phyloP scores from a whole-genome alignment of 1,140 invertebrate genomes.

The Calliopsis andreniformis region DNA sequence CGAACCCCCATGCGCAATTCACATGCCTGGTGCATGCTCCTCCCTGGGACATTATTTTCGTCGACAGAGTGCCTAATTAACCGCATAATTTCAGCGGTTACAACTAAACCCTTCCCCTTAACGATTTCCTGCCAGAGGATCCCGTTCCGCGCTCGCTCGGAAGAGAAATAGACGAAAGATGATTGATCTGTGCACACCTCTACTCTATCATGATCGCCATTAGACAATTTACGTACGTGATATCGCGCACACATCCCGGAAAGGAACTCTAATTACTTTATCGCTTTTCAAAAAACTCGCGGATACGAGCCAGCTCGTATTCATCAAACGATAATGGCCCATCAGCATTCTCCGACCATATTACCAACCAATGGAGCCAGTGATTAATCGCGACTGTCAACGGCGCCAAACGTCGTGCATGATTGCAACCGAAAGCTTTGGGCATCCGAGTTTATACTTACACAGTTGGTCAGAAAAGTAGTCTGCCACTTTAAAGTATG shows the following conservation, averaged over 20 bases:
- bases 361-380: conserved; percentile 2
- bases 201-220: conserved; percentile 35
- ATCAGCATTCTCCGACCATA: conserved; percentile 15
- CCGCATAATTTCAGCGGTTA: conserved; percentile 26
- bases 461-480: too few relatives aligned
- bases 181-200: conserved; percentile 43
- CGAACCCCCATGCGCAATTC: neutral
- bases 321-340: conserved; percentile 37
- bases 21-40: too few relatives aligned
- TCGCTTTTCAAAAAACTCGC: neutral
- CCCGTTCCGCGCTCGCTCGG: neutral
- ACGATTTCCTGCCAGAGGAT: conserved; percentile 30
- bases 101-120: conserved; percentile 3
- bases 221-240: conserved; percentile 38
- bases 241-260: conserved; percentile 14
- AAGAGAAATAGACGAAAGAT: neutral
- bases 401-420: neutral
- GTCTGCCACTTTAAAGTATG: too few relatives aligned
- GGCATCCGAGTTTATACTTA: neutral
- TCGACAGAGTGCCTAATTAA: conserved; percentile 11
- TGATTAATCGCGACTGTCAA: conserved; percentile 34
- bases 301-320: conserved; percentile 21
- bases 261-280: conserved; percentile 42
- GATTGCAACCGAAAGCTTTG: neutral
- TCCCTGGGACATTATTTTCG: neutral